Evolutionary conservation across 2,888 invertebrate genomes (phyloP).

Genomic region (Ferrisia virgata): DNA sequence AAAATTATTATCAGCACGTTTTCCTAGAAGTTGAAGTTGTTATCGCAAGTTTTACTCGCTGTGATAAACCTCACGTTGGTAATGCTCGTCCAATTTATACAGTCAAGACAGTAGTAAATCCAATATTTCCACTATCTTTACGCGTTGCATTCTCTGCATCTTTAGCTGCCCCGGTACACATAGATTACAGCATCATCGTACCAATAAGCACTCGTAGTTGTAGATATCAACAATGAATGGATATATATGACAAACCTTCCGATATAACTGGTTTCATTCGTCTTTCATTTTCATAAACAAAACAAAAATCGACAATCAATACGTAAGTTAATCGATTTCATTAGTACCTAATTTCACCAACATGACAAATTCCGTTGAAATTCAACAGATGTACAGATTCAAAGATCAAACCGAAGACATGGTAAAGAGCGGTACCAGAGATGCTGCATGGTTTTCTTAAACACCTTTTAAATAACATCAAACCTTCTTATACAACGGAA

Average conservation of each 20-base stretch:
- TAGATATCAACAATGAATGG: background rate
- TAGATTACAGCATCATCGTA: background rate
- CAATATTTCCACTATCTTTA: background rate
- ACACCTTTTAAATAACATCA: conserved; percentile 37
- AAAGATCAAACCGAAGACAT: background rate
- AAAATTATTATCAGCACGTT: conserved; percentile 28
- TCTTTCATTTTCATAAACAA: background rate
- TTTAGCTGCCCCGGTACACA: too few relatives aligned
- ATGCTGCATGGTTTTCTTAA: background rate
- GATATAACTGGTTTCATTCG: background rate
- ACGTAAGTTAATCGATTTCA: background rate
- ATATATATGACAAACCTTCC: background rate
- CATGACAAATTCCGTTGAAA: background rate
- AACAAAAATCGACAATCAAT: background rate
- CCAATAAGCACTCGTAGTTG: too few relatives aligned
- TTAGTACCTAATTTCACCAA: background rate
- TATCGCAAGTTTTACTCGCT: background rate
- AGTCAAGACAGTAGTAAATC: background rate
- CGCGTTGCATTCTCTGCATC: background rate
- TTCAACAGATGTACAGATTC: background rate
- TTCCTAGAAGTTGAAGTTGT: conserved; percentile 17
- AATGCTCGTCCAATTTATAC: background rate
- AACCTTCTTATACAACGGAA: background rate
- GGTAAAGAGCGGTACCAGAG: background rate
- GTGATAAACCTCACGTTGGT: background rate